A percentile compares a stretch with the other conserved stretches of the same genome.
phyloP scores from a whole-genome alignment of 2,888 invertebrate species.

The Caradrina kadenii region DNA sequence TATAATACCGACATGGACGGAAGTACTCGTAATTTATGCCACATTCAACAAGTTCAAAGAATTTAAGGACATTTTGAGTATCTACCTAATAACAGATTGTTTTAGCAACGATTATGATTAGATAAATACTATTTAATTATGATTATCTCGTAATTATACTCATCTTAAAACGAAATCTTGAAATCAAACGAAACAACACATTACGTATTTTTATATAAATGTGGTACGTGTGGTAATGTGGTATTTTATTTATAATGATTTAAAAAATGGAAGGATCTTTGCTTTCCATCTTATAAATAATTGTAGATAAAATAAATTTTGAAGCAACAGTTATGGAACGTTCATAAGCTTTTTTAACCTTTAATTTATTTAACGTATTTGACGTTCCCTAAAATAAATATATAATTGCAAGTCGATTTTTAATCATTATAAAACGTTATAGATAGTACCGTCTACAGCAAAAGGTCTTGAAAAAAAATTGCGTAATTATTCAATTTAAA shows the following conservation, averaged over 20 bases:
- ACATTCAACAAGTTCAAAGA: constrained; percentile 48
- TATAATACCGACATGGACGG: neutral
- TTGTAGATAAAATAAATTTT: neutral
- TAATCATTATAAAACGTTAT: constrained; percentile 5
- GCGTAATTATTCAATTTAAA: neutral
- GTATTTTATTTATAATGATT: no score
- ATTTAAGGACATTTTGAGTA: constrained; percentile 6
- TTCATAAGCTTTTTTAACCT: neutral
- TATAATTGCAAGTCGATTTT: constrained; percentile 6
- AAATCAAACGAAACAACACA: neutral
- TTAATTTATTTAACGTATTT: neutral
- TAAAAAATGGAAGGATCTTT: no score
- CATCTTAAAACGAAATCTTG: neutral
- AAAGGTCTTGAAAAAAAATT: neutral
- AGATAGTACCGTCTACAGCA: neutral
- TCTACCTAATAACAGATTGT: neutral
- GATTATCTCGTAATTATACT: neutral
- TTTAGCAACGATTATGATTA: neutral
- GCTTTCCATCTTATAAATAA: neutral
- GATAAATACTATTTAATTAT: neutral
- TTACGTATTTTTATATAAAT: neutral
- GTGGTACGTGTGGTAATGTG: no score
- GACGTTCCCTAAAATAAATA: neutral
- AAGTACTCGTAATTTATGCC: constrained; percentile 10
- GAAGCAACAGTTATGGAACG: neutral